Percentiles rank a stretch among this genome's conserved stretches.
Conservation (phyloP, 2,888 invertebrate species). For the Lochmaea crataegi region DNA sequence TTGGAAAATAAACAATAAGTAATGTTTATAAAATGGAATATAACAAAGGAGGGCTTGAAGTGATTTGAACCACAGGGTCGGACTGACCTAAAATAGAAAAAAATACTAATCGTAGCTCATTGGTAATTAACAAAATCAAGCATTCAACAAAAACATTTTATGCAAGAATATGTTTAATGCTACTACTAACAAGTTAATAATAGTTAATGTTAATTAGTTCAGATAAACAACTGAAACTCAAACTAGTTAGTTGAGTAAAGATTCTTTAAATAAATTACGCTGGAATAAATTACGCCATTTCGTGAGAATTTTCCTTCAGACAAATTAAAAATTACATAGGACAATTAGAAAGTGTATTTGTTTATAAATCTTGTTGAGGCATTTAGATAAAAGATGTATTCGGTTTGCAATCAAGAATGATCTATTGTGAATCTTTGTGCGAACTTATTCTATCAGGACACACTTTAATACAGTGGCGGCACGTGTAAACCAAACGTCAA, state of each 20-base stretch:
- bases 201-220: neutral
- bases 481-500: neutral
- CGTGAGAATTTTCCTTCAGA: slow-evolving; percentile 30
- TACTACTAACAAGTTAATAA: too few relatives aligned
- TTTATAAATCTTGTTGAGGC: slow-evolving; percentile 16
- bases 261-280: slow-evolving; percentile 21
- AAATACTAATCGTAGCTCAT: too few relatives aligned
- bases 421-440: slow-evolving; percentile 5
- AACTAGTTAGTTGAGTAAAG: slow-evolving; percentile 13
- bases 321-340: slow-evolving; percentile 29
- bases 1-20: too few relatives aligned
- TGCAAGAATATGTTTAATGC: too few relatives aligned
- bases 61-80: too few relatives aligned
- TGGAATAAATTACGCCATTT: slow-evolving; percentile 27
- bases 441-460: neutral
- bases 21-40: too few relatives aligned
- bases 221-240: neutral
- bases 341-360: slow-evolving; percentile 31
- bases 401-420: slow-evolving; percentile 3
- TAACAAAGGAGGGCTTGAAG: too few relatives aligned
- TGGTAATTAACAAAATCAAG: too few relatives aligned
- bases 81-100: too few relatives aligned
- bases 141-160: too few relatives aligned
- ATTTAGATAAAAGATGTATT: slow-evolving; percentile 1
- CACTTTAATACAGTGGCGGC: neutral